Evolutionary conservation across 2,888 invertebrate species (phyloP), one percentile per base, ranked within the genome.

Genomic region (Rugalucina vietnamica): DNA sequence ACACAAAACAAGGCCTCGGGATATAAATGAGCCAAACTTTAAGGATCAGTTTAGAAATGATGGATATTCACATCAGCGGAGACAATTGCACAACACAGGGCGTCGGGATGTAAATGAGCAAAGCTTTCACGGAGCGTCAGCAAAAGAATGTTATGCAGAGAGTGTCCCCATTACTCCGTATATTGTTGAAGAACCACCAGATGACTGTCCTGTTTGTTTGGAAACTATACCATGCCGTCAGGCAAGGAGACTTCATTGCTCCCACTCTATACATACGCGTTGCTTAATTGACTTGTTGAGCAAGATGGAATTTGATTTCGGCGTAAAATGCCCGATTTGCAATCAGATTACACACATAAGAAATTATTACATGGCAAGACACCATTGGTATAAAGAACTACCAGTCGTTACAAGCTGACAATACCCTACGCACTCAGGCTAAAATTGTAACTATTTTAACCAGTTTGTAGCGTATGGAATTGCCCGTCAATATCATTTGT

Each of bases 371-470:
- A 39, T 18, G 29, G 43, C 71, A 14, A 54, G 78, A 50, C 24
- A 78, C n/a, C 8, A 50, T 21, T 78, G 78, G 78, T 24, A 50
- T 27, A 70, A 70, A 34, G 78, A 78, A 78, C 37, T 78, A 14
- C 75, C 57, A 24, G 60, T 75, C 39, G 72, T 65, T 8, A 10
- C 3, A 3, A n/a, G n/a, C 24, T 57, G n/a, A n/a, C n/a, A n/a
- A n/a, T n/a, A n/a, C n/a, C n/a, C n/a, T n/a, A n/a, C n/a, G n/a
- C n/a, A n/a, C n/a, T n/a, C n/a, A n/a, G n/a, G n/a, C n/a, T n/a
- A n/a, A n/a, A n/a, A n/a, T n/a, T n/a, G n/a, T n/a, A n/a, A n/a
- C n/a, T n/a, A n/a, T n/a, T n/a, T n/a, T n/a, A n/a, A n/a, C n/a
- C n/a, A n/a, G n/a, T n/a, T n/a, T n/a, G n/a, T n/a, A n/a, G n/a